These are phyloP conservation scores for Emydocephalus ijimae DNA, from an alignment of 2,113 vertebrate genomes.

Conservation along the genomic window DNA sequence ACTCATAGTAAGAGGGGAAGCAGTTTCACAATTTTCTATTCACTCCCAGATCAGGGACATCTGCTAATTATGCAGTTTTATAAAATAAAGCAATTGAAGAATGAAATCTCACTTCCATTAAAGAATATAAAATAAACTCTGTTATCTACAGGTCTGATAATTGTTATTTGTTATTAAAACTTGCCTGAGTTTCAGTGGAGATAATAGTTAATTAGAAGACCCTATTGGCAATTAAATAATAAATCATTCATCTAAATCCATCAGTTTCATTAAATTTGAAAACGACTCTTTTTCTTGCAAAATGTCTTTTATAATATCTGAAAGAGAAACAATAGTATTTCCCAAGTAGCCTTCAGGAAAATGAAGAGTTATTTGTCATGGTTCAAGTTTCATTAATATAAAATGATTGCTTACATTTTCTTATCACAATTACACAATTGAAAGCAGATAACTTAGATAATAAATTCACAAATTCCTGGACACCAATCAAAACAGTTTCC, in stretches of 20 bases:
- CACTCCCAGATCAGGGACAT: too few relatives aligned
- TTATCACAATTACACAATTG: not conserved
- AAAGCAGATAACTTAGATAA: not conserved
- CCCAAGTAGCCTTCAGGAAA: not conserved
- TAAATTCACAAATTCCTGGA: not conserved
- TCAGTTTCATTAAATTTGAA: not conserved
- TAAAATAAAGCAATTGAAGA: not conserved
- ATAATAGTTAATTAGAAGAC: not conserved
- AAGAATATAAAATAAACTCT: not conserved
- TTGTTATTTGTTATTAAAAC: not conserved
- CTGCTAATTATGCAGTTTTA: not conserved
- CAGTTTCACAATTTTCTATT: not conserved
- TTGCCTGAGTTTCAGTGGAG: not conserved
- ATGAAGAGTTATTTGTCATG: not conserved
- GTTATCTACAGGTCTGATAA: not conserved
- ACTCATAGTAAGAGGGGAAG: not conserved
- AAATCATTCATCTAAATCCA: not conserved
- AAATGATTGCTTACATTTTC: not conserved
- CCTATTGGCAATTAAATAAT: not conserved
- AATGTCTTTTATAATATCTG: not conserved
- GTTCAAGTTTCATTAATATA: not conserved
- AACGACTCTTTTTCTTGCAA: not conserved
- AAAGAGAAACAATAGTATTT: not conserved
- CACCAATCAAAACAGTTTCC: not conserved
- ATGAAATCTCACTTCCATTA: not conserved